Conservation (phyloP, 2,113 vertebrate species). For the Ondatra zibethicus region DNA sequence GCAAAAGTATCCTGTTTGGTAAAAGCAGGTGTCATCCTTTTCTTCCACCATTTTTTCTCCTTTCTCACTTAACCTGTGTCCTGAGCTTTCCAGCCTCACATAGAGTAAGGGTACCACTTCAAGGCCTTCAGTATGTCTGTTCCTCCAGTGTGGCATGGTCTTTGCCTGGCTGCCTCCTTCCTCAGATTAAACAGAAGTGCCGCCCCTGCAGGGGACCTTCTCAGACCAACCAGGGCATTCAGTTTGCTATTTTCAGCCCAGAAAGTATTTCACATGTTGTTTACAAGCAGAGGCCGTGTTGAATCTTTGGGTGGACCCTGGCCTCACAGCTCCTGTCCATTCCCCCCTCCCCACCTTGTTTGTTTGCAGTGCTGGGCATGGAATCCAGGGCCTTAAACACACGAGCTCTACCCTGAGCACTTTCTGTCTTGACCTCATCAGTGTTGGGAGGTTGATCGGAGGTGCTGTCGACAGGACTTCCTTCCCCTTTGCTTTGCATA, state of each 20-base stretch:
- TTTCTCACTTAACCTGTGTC: background rate
- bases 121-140: background rate
- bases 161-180: background rate
- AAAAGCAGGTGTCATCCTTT: background rate
- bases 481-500: background rate
- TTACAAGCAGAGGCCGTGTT: background rate
- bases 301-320: background rate
- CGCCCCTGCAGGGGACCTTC: background rate
- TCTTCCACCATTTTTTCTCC: background rate
- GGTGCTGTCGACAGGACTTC: background rate
- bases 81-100: background rate
- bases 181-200: background rate
- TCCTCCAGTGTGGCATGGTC: background rate
- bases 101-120: too few relatives aligned
- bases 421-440: background rate
- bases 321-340: rapidly evolving
- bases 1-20: background rate
- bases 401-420: background rate
- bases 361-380: background rate
- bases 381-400: background rate
- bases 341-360: background rate
- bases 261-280: background rate
- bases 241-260: background rate
- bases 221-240: background rate
- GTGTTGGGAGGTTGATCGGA: background rate